Conservation (phyloP, 1,140 invertebrate species). For the Cherax destructor region DNA sequence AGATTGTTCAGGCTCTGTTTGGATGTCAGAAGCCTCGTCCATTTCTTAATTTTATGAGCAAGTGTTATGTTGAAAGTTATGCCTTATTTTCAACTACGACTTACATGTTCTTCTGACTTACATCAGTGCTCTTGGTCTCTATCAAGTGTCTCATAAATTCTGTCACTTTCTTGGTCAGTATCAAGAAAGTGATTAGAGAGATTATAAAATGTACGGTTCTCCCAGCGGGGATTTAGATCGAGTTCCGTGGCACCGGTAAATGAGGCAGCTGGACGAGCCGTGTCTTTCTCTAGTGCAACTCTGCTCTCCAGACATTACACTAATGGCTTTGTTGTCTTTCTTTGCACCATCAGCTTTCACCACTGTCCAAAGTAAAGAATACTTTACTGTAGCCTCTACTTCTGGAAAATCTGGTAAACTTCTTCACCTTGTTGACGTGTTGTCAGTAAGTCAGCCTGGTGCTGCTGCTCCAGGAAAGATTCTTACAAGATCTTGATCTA, state of each 20-base stretch:
- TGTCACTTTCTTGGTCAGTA: not conserved
- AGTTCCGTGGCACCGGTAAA: constrained; percentile 37
- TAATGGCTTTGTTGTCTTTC: constrained; percentile 35
- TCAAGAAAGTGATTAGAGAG: constrained; percentile 1
- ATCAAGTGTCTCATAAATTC: too few relatives aligned
- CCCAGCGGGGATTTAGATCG: constrained; percentile 20
- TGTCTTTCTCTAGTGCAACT: not conserved
- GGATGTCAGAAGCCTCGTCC: too few relatives aligned
- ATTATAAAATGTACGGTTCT: constrained; percentile 33
- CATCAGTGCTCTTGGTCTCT: too few relatives aligned
- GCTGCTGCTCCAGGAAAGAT: constrained; percentile 1
- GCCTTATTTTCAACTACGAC: too few relatives aligned
- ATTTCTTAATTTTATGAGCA: too few relatives aligned
- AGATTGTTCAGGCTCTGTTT: too few relatives aligned
- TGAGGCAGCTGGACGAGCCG: not conserved
- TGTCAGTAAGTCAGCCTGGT: constrained; percentile 6
- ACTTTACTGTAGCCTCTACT: not conserved
- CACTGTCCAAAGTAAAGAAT: constrained; percentile 18
- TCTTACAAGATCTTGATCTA: not conserved
- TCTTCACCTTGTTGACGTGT: constrained; percentile 23
- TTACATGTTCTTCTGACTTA: too few relatives aligned
- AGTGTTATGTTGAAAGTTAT: too few relatives aligned
- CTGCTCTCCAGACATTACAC: not conserved
- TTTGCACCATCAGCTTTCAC: constrained; percentile 39
- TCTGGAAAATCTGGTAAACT: not conserved